phyloP scores from a whole-genome alignment of 1,140 invertebrate genomes.

The Macrotrachela quadricornifera region DNA sequence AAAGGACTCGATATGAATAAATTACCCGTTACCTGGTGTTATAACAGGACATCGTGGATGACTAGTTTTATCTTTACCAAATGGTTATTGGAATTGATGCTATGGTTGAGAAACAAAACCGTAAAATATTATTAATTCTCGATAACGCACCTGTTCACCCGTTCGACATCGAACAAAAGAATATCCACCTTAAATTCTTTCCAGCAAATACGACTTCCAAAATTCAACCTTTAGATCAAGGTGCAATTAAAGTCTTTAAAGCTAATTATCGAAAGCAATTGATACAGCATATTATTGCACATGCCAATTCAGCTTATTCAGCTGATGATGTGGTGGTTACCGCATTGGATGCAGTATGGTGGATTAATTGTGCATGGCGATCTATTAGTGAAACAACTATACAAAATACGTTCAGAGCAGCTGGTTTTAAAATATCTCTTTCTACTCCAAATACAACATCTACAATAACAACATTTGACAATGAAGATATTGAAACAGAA shows the following conservation, averaged over 20 bases:
- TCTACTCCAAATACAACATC: too few species aligned
- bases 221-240: constrained; percentile 32
- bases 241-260: constrained; percentile 28
- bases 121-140: too few species aligned
- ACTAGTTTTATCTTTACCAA: constrained; percentile 6
- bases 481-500: too few species aligned
- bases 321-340: too few species aligned
- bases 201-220: constrained; percentile 29
- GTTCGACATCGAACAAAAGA: constrained; percentile 1
- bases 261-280: constrained; percentile 5
- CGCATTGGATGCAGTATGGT: too few species aligned
- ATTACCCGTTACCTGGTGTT: constrained; percentile 9
- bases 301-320: too few species aligned
- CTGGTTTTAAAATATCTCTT: too few species aligned
- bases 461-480: background rate
- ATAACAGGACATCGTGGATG: constrained; percentile 12
- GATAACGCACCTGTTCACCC: too few species aligned
- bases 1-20: background rate
- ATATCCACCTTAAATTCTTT: constrained; percentile 26
- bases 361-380: too few species aligned
- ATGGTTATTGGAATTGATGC: background rate
- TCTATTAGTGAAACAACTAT: too few species aligned
- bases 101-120: too few species aligned
- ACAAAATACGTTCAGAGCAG: too few species aligned
- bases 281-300: background rate